Base-by-base conservation (phyloP, 2,113 vertebrate species). In the Lagopus leucura region DNA sequence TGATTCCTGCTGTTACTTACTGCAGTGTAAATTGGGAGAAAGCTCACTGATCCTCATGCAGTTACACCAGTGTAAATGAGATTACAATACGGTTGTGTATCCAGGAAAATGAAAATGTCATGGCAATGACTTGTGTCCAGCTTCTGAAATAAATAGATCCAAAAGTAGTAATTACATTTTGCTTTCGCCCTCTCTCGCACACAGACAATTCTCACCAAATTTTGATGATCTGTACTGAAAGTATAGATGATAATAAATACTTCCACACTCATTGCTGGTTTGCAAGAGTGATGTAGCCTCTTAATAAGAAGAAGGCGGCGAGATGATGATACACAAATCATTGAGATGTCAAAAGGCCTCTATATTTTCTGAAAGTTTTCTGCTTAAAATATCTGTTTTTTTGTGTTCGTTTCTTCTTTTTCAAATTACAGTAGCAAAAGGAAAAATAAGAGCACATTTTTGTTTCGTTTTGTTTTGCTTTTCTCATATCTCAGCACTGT, bases 61-160 rank as follows among this genome's bases (percentile, higher is more conserved):
- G 65, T 93, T 94, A 84, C 66, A 73, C 48, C 93, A 60, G 80
- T 47, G 25, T 71, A 88, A 93, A 91, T 92, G 94, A 88, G 65
- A 95, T 91, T 61, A 88, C 90, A 90, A 24, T 54, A 85, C 13
- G 32, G 72, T 77, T 1, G 4, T 75, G 92, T 94, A 93, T 88
- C 85, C 79, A 87, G 88, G 93, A 96, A 97, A 97, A 96, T 95
- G 83, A 96, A 97, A 93, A 95, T 96, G 94, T 93, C 86, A 89
- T 32, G 76, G 82, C 88, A 96, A 92, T 91, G 88, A 90, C 92
- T 70, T 89, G 86, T 96, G 94, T 97, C 95, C 95, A 89, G 40
- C 93, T 96, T 92, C 78, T 90, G 91, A 94, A 97, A 96, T 97
- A 97, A 97, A 95, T 88, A 94, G 88, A 92, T 97, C 96, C 95